phyloP scores from a whole-genome alignment of 2,888 invertebrate genomes.

The Rosalia funebris region DNA sequence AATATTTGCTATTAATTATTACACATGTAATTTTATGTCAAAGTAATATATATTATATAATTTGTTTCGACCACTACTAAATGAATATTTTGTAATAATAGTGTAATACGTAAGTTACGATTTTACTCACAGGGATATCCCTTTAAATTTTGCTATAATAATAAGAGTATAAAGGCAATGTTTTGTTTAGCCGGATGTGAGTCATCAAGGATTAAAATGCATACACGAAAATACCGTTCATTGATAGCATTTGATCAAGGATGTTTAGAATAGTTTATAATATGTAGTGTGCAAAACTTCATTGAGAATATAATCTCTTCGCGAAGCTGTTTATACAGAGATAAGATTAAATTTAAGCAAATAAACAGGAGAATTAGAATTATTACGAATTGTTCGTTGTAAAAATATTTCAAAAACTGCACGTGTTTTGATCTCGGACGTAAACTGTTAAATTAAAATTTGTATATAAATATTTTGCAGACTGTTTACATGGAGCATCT shows the following conservation, averaged over 20 bases:
- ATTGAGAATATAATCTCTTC: background rate
- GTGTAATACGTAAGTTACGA: too few species aligned
- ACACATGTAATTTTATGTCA: too few species aligned
- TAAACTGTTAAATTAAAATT: background rate
- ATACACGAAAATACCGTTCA: background rate
- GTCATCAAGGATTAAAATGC: too few species aligned
- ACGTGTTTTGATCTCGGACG: background rate
- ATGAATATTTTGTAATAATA: too few species aligned
- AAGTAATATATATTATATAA: too few species aligned
- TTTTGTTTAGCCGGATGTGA: too few species aligned
- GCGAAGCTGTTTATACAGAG: background rate
- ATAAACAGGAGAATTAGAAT: background rate
- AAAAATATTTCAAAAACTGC: background rate
- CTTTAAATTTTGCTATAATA: too few species aligned
- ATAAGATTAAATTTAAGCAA: slow-evolving; percentile 1
- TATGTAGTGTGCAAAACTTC: background rate
- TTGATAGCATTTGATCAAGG: slow-evolving; percentile 2
- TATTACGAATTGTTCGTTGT: background rate
- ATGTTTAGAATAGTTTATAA: background rate
- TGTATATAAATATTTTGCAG: background rate
- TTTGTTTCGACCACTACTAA: too few species aligned
- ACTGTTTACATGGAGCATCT: background rate
- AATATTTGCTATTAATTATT: too few species aligned
- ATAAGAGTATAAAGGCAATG: too few species aligned
- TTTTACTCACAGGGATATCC: too few species aligned